Conservation (phyloP, 2,888 invertebrate species). For the Platynereis dumerilii region DNA sequence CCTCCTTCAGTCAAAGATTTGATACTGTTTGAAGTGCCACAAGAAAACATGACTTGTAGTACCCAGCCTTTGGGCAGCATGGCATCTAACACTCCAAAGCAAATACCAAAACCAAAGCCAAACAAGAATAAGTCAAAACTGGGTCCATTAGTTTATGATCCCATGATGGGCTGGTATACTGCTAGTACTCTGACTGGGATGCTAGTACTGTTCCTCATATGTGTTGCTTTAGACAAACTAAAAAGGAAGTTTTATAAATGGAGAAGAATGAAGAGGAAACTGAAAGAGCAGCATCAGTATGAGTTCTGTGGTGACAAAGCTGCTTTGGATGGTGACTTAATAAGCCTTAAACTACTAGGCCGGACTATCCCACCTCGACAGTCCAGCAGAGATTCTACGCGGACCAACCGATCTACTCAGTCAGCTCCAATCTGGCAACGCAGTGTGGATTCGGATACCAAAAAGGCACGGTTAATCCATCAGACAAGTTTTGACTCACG, state of each 20-base stretch:
- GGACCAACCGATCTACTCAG: too few relatives aligned
- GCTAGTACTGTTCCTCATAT: constrained; percentile 35
- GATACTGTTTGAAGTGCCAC: not conserved
- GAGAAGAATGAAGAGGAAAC: constrained; percentile 9
- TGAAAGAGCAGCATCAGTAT: not conserved
- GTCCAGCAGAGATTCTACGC: too few relatives aligned
- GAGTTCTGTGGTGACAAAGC: too few relatives aligned
- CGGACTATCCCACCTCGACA: too few relatives aligned
- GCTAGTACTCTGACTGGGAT: constrained; percentile 36
- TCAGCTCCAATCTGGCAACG: too few relatives aligned
- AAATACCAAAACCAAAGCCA: not conserved
- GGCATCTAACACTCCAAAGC: too few relatives aligned
- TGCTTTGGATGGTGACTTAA: too few relatives aligned
- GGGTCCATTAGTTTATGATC: constrained; percentile 34
- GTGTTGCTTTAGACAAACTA: constrained; percentile 34
- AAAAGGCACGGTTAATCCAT: too few relatives aligned
- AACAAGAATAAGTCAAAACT: not conserved
- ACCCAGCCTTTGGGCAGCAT: too few relatives aligned
- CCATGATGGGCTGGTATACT: constrained; percentile 38
- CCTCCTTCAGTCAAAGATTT: not conserved
- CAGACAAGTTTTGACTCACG: too few relatives aligned
- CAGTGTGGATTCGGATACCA: too few relatives aligned
- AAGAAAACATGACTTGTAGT: constrained; percentile 13
- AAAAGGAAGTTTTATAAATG: constrained; percentile 17
- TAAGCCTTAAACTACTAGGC: too few relatives aligned